Evolutionary conservation across 2,113 vertebrate species (phyloP).

Genomic region (Drymodes brunneopygia): DNA sequence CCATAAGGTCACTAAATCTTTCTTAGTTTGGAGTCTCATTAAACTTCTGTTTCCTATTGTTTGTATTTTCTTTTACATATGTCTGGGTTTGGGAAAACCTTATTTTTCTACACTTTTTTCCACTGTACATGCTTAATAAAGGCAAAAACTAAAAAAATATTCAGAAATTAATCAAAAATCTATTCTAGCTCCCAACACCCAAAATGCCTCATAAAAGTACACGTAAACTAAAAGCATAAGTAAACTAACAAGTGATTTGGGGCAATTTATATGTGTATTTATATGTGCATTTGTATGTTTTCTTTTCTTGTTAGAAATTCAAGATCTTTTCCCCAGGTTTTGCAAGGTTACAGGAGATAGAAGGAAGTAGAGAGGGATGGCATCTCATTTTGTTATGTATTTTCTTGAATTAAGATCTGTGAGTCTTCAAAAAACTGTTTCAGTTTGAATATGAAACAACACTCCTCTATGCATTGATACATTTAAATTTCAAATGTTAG

Average conservation of each 20-base stretch:
- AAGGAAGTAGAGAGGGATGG: background rate
- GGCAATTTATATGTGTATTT: background rate
- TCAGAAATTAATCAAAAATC: background rate
- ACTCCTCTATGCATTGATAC: background rate
- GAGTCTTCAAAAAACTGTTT: background rate
- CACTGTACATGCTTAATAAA: background rate
- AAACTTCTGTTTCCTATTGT: background rate
- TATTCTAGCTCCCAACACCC: background rate
- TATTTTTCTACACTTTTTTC: background rate
- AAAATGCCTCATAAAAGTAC: background rate
- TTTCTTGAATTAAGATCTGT: background rate
- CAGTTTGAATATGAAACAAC: background rate
- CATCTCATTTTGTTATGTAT: background rate
- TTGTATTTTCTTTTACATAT: background rate
- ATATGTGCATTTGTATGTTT: background rate
- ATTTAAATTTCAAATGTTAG: background rate
- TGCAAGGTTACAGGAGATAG: background rate
- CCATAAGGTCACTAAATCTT: background rate
- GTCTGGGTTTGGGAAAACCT: background rate
- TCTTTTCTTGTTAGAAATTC: background rate
- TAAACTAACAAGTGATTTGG: background rate
- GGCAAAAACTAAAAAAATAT: background rate
- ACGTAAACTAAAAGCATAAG: background rate
- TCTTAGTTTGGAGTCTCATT: background rate
- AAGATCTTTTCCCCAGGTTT: background rate